phyloP scores from a whole-genome alignment of 2,888 invertebrate genomes.

The Troides oblongomaculatus region DNA sequence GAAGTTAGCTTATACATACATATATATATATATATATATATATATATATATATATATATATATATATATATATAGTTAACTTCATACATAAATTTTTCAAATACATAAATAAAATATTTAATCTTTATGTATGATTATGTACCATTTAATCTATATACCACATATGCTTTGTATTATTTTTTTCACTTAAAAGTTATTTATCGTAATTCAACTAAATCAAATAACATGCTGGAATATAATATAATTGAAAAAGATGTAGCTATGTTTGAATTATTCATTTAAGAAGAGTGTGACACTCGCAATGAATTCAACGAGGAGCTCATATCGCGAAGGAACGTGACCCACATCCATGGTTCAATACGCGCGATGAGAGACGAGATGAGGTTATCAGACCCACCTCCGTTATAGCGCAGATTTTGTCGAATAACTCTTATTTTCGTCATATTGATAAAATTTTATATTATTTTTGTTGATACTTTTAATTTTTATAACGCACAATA shows the following conservation, averaged over 20 bases:
- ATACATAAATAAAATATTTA: too few relatives aligned
- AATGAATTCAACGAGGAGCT: slow-evolving; percentile 57
- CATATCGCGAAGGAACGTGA: slow-evolving; percentile 51
- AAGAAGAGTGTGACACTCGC: slow-evolving; percentile 36
- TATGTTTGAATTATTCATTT: slow-evolving; percentile 35
- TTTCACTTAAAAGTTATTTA: background rate
- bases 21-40: too few relatives aligned
- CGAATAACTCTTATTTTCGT: background rate
- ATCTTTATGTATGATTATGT: background rate
- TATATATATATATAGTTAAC: too few relatives aligned
- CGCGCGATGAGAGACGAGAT: slow-evolving; percentile 47
- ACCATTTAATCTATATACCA: background rate
- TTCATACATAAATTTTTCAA: too few relatives aligned
- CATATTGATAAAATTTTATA: background rate
- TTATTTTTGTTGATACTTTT: background rate
- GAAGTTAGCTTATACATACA: too few relatives aligned
- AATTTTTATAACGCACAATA: background rate
- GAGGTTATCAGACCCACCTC: slow-evolving; percentile 32
- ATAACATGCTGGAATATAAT: background rate
- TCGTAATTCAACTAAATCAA: background rate
- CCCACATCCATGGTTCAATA: slow-evolving; percentile 59
- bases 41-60: too few relatives aligned
- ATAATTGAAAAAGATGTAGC: slow-evolving; percentile 15
- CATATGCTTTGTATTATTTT: background rate
- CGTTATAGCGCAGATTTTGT: slow-evolving; percentile 19